Evolutionary conservation across 92 coral and sea anemone genomes (phyloP), one percentile per base, ranked within the genome.

Genomic region (Palythoa heliodiscus): DNA sequence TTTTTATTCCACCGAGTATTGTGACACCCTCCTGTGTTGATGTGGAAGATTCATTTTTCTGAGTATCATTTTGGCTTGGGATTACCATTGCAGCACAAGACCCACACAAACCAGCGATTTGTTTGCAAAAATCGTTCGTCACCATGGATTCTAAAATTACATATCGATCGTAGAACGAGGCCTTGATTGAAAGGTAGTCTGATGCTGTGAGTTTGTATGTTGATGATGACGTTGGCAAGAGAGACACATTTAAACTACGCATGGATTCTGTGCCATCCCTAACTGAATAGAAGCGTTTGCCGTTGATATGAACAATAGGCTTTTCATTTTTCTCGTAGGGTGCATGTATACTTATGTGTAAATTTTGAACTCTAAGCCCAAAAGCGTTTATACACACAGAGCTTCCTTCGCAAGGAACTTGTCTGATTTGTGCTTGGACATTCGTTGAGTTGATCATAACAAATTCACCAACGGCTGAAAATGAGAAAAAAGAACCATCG

Each of bases 321-420:
- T 88, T 85, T 66, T 69, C 89, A 13, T 87, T 72, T 60, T 67
- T 86, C 74, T 75, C 84, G 74, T 91, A 91, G 17, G 93, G 93
- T 20, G 93, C 93, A 75, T 91, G 93, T 52, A 91, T 81, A 83
- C 93, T 91, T 11, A 91, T 47, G 40, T 52, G 68, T 9, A 89
- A 39, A 16, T 75, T 71, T 43, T 40, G 50, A 37, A 75, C 79
- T 69, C 84, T 84, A 71, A 91, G 23, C n/a, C 89, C 93, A 14
- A 91, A 75, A 20, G 93, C 93, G 74, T 91, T 91, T 14, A 88
- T 78, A 71, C 93, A 91, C 83, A 91, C 52, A 4, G 93, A 80
- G 53, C 91, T 88, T 47, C 61, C 87, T 53, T 80, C 82, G 50
- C 93, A 91, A 24, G 91, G 93, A 57, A 91, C 86, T 67, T 91